Evolutionary conservation across 2,113 vertebrate genomes (phyloP), one percentile per base, ranked within the genome.

Genomic region (Aplodontia rufa): DNA sequence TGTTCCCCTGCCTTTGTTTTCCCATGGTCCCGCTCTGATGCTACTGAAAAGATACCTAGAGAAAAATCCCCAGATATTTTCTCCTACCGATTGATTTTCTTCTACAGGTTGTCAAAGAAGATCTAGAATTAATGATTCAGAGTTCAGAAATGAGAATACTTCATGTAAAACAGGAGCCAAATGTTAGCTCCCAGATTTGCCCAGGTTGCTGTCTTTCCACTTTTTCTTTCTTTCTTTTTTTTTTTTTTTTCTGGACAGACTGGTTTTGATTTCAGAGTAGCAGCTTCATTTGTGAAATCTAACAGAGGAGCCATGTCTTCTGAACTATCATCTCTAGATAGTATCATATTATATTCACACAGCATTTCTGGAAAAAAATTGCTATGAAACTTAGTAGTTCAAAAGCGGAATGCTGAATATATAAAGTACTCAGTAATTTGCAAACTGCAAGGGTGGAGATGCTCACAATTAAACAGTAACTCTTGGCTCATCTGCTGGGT

Each of bases 311-410:
- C 17, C 2, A 5, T 82, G 1, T 26, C 90, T 89, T 72, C 74
- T 71, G 40, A 95, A 86, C 47, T 93, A 28, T 14, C 3, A 62
- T 79, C 37, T 1, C 40, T 83, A 68, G n/a, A 69, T 88, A 78
- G 20, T 19, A 92, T 66, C 69, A 76, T 12, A 78, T 79, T 91
- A 78, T 81, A 80, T 75, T 95, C 90, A 72, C 13, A 60, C 80
- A 87, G 28, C 45, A 69, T 64, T 93, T 91, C 53, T 94, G 66
- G 80, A 91, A 83, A 93, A 64, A 90, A 95, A 96, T 42, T 91
- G 20, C 51, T 58, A 14, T 75, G 30, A 20, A 90, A 91, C 30
- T 95, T 16, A 87, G 74, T 66, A 86, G 42, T 94, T 24, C 64
- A 55, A 45, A 91, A 55, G 3, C 72, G 60, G 37, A 83, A 53